phyloP scores from a whole-genome alignment of 2,113 vertebrate species.

The Natator depressus region DNA sequence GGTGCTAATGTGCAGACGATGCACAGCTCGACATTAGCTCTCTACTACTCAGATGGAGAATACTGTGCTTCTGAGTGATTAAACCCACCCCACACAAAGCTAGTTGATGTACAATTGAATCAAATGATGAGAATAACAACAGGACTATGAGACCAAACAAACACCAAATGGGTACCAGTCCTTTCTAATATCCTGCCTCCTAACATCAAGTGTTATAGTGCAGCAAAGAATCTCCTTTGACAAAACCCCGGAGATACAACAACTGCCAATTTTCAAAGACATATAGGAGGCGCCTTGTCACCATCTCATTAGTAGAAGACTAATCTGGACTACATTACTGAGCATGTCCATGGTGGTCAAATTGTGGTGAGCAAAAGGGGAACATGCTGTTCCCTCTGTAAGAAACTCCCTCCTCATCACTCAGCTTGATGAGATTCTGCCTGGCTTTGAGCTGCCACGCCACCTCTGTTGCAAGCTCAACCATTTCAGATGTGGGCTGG shows the following conservation, averaged over 20 bases:
- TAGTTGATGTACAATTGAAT: background rate
- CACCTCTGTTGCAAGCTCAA: no score
- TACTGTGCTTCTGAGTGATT: background rate
- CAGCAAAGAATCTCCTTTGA: background rate
- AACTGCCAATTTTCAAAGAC: background rate
- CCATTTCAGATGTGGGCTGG: background rate
- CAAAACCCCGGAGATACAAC: background rate
- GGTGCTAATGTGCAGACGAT: background rate
- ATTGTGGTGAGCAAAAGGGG: background rate
- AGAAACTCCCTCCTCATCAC: no score
- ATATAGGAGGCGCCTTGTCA: background rate
- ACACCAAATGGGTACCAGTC: background rate
- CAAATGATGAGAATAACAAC: background rate
- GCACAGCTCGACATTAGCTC: background rate
- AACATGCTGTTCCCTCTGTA: background rate
- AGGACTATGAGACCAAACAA: background rate
- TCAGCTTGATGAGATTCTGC: no score
- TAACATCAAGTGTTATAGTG: fast-evolving
- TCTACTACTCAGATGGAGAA: background rate
- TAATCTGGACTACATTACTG: background rate
- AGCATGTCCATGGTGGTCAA: background rate
- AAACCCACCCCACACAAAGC: slow-evolving; percentile 1
- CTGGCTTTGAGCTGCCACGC: no score
- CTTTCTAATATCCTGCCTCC: no score
- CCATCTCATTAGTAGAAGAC: background rate